These are phyloP conservation scores for Panopea generosa DNA, from an alignment of 2,888 invertebrate genomes.

Conservation along the genomic window DNA sequence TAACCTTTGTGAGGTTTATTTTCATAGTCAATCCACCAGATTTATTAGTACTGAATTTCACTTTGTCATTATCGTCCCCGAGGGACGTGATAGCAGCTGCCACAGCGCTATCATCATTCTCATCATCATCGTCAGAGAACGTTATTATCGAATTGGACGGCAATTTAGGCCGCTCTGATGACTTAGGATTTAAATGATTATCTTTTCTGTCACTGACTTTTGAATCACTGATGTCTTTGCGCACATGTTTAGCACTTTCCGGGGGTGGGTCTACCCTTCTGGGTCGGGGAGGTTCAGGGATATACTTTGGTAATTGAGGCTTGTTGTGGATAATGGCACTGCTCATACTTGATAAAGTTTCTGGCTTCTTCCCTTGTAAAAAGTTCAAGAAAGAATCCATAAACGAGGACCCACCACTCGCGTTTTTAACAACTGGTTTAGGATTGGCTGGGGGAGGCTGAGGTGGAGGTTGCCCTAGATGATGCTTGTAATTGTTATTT, in stretches of 20 bases:
- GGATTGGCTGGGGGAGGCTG: slow-evolving; percentile 40
- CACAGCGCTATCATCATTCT: slow-evolving; percentile 62
- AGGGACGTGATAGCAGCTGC: slow-evolving; percentile 68
- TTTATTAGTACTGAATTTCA: slow-evolving; percentile 65
- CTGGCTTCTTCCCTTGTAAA: slow-evolving; percentile 82
- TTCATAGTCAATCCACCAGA: slow-evolving; percentile 65
- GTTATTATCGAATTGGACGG: slow-evolving; percentile 44
- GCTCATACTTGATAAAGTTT: slow-evolving; percentile 82
- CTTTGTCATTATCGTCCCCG: slow-evolving; percentile 68
- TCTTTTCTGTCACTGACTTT: slow-evolving; percentile 9
- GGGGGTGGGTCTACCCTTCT: slow-evolving; percentile 8
- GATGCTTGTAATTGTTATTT: slow-evolving; percentile 10
- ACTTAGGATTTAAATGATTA: too few species aligned
- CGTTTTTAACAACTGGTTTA: slow-evolving; percentile 55
- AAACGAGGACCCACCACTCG: slow-evolving; percentile 69
- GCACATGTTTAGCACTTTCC: slow-evolving; percentile 8
- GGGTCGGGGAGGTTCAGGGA: slow-evolving; percentile 79
- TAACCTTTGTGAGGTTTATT: slow-evolving; percentile 62
- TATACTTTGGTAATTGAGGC: slow-evolving; percentile 82
- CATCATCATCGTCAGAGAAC: slow-evolving; percentile 74
- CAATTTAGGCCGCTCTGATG: slow-evolving; percentile 2
- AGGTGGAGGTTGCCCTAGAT: slow-evolving; percentile 1
- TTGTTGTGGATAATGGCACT: slow-evolving; percentile 76
- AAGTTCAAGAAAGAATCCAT: slow-evolving; percentile 82
- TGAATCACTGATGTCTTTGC: neutral